Percentiles rank a stretch among this genome's conserved stretches.
Evolutionary conservation across 2,797 vertebrate species (phyloP).

Genomic region (Lindbergichthys nudifrons): DNA sequence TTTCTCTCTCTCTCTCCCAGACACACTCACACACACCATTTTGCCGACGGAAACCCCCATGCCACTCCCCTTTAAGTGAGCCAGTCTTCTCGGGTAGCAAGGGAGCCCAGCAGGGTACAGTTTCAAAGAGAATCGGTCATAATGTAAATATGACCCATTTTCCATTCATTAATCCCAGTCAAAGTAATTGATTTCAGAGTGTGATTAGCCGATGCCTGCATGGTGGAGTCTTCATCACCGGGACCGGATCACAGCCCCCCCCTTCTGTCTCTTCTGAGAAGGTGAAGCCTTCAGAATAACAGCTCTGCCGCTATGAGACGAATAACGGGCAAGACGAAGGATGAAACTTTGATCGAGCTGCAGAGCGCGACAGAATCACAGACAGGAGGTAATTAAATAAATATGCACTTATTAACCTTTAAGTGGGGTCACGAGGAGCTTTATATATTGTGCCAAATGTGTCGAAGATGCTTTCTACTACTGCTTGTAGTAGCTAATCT

Average conservation of each 20-base stretch:
- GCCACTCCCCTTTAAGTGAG: conserved; percentile 71
- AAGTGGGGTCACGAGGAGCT: background rate
- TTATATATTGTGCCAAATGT: background rate
- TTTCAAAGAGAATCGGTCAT: background rate
- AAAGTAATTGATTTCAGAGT: conserved; percentile 10
- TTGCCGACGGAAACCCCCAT: conserved; percentile 40
- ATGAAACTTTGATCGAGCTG: conserved; percentile 87
- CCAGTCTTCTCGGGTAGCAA: conserved; percentile 18
- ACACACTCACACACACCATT: conserved; percentile 7
- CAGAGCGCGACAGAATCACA: conserved; percentile 73
- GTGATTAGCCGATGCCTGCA: background rate
- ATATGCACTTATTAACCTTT: background rate
- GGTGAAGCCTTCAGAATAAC: conserved; percentile 41
- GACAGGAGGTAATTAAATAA: conserved; percentile 69
- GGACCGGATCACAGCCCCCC: conserved; percentile 6
- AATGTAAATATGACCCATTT: conserved; percentile 14
- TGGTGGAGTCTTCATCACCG: conserved; percentile 19
- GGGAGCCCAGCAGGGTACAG: conserved; percentile 31
- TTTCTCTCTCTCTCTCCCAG: background rate
- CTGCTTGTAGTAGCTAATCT: background rate
- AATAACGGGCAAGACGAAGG: conserved; percentile 81
- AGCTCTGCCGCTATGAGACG: conserved; percentile 75
- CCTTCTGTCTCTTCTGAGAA: conserved; percentile 6
- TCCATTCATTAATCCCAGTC: background rate
- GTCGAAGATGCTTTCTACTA: background rate